phyloP scores from a whole-genome alignment of 2,797 vertebrate species.

The Phoxinus dragarum region DNA sequence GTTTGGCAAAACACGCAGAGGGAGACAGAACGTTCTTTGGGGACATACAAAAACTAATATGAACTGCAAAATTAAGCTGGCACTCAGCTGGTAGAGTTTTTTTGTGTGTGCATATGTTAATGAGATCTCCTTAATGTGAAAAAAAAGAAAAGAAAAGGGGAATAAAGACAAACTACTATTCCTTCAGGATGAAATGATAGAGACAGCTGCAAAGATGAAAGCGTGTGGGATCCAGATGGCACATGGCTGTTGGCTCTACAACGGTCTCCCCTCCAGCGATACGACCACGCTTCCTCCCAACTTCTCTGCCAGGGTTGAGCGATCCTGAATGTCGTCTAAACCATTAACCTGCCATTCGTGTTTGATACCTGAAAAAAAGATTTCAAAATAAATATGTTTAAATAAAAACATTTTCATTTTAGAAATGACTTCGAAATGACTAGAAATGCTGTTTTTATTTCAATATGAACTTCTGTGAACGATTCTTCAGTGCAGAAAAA shows the following conservation, averaged over 20 bases:
- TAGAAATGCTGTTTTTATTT: background rate
- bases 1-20: conserved; percentile 80
- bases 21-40: conserved; percentile 81
- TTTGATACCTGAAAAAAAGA: conserved; percentile 88
- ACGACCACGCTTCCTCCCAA: conserved; percentile 94
- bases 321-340: conserved; percentile 98
- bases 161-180: conserved; percentile 79
- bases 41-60: conserved; percentile 77
- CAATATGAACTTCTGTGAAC: background rate
- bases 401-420: background rate
- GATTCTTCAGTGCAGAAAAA: background rate
- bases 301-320: conserved; percentile 91
- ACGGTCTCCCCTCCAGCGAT: conserved; percentile 95
- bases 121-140: conserved; percentile 84
- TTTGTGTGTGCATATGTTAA: conserved; percentile 77
- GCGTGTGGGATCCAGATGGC: conserved; percentile 86
- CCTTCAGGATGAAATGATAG: conserved; percentile 81
- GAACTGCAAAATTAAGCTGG: conserved; percentile 80
- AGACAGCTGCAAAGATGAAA: conserved; percentile 86
- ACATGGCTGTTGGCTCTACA: conserved; percentile 87
- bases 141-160: conserved; percentile 63
- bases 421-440: background rate
- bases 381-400: background rate
- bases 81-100: conserved; percentile 78
- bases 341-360: conserved; percentile 99